phyloP scores from a whole-genome alignment of 2,113 vertebrate genomes.

The Corvus cornix region DNA sequence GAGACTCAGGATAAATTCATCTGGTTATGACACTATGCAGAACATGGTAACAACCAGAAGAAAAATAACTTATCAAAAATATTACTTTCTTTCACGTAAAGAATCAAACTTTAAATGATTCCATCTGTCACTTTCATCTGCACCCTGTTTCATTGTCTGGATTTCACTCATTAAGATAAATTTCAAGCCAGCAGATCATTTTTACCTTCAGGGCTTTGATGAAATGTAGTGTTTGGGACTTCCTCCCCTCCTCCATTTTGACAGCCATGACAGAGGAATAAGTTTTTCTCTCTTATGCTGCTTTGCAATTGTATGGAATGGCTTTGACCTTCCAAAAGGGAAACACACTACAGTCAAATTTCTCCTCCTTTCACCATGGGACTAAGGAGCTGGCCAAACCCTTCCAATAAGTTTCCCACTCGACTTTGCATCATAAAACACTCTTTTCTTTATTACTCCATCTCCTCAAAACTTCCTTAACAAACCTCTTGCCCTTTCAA shows the following conservation, averaged over 20 bases:
- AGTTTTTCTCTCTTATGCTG: not conserved
- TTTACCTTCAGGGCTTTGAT: constrained; percentile 68
- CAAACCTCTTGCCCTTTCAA: not conserved
- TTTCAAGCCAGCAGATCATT: constrained; percentile 63
- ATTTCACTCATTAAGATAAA: constrained; percentile 76
- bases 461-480: not conserved
- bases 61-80: constrained; percentile 64
- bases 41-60: constrained; percentile 53
- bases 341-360: not conserved
- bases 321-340: constrained; percentile 42
- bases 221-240: constrained; percentile 31
- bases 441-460: constrained; percentile 13
- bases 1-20: not conserved
- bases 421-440: not conserved
- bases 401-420: not conserved
- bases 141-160: constrained; percentile 67
- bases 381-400: not conserved
- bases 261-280: not conserved
- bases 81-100: constrained; percentile 63
- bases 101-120: constrained; percentile 71
- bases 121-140: constrained; percentile 74
- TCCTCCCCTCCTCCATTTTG: not conserved
- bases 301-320: constrained; percentile 6
- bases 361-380: not conserved
- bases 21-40: constrained; percentile 8